Base-by-base conservation (phyloP, 2,113 vertebrate genomes). In the pig (Sus scrofa) region DNA sequence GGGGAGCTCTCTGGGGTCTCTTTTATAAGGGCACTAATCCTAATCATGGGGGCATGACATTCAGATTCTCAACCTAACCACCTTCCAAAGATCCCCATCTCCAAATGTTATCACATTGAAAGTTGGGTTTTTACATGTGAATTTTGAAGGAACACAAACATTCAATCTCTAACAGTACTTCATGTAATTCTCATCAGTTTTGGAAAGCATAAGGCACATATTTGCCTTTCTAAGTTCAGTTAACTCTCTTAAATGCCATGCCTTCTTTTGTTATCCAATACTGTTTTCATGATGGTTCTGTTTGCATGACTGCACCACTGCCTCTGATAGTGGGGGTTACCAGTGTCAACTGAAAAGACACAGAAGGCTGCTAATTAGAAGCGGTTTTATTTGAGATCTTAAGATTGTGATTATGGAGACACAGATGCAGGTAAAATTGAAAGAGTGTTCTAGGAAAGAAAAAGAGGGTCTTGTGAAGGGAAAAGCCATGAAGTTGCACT, bases 271-370 rank as follows among this genome's bases (percentile, higher is more conserved):
- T 82, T 65, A 26, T 4, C 60, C 32, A 54, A 63, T 10, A 7
- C 27, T 16, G 2, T 75, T 39, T 30, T 7, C 1, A 0, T 50
- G 56, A 37, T 13, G 3, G 0, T 18, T 18, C 3, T 56, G 6
- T 44, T 44, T 44, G 44, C 44, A 44, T 44, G 26, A 44, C 12
- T 30, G 4, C 11, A 27, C 74, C 16, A 12, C n/a, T 65, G 54
- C 22, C 44, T 83, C 24, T 67, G 32, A 73, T 32, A 14, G 32
- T 7, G 26, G 22, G 6, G 34, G 7, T 52, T 26, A n/a, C 26
- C 34, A 24, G n/a, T 24, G 32, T 79, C 54, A 9, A 58, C 32
- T n/a, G 58, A 56, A 56, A 32, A 34, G 32, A 22, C 50, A 1
- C 20, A 79, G 77, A 32, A 32, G 30, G 27, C 10, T 78, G 19